Evolutionary conservation across 2,797 vertebrate genomes (phyloP), one percentile per base, ranked within the genome.

Genomic region (Onychomys torridus): DNA sequence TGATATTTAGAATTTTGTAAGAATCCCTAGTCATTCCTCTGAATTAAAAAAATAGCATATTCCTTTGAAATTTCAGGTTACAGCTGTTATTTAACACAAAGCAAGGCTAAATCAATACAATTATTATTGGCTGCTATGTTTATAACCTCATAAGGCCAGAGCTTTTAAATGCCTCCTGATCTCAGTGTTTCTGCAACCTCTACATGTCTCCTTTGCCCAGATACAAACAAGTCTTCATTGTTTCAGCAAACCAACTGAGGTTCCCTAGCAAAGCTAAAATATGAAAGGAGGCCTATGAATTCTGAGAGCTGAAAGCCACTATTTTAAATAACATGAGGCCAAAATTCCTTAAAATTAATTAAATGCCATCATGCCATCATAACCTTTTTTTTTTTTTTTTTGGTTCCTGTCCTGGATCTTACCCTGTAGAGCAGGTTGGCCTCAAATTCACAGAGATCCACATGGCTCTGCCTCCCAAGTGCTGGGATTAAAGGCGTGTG

Each of bases 1-100:
- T 96, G 90, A 90, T 97, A 95, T 89, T 97, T 97, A 95, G 57
- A 96, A 95, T 93, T 93, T 75, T 59, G 21, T 89, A 86, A 37
- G n/a, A 96, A 95, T 88, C 75, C 43, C 59, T 75, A 93, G 61
- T 86, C 84, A 78, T 88, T 96, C 86, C 87, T 94, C 90, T 90
- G 86, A 69, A 94, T 91, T 95, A 65, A 89, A 96, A 84, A 84
- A 92, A 89, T 27, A 75, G 37, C 69, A 90, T 65, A 32, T 81
- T 92, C n/a, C 46, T 84, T 97, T 96, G 95, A 96, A 95, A 96
- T 93, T 92, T 89, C 81, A 93, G 87, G 93, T n/a, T 93, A 46
- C 65, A 87, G 73, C 61, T 96, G 52, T 91, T 94, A 94, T n/a
- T 95, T 89, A 89, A 85, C 37, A 71, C 29, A 95, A 34, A 96